A percentile compares a stretch with the other conserved stretches of the same genome.
Evolutionary conservation across 1,140 invertebrate species (phyloP).

Genomic region (Epicauta chinensis): DNA sequence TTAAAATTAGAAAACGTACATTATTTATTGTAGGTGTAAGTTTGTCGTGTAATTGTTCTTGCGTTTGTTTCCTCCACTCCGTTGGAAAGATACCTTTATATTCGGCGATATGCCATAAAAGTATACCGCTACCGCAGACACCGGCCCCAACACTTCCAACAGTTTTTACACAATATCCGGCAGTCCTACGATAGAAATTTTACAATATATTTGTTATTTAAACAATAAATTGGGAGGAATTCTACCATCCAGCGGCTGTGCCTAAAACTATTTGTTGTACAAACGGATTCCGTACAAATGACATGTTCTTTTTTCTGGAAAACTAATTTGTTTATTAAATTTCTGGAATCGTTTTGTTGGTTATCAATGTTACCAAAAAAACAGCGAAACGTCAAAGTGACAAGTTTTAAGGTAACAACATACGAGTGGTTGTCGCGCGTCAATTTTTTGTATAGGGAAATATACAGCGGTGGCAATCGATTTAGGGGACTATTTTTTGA

Average conservation of each 20-base stretch:
- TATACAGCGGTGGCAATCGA: too few relatives aligned
- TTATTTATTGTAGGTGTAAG: conserved; percentile 5
- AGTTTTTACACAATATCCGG: background rate
- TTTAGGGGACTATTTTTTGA: too few relatives aligned
- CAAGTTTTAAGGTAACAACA: too few relatives aligned
- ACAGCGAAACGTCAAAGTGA: too few relatives aligned
- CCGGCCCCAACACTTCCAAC: background rate
- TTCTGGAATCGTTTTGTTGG: background rate
- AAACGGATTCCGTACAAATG: background rate
- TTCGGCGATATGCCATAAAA: conserved; percentile 1
- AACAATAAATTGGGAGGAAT: background rate
- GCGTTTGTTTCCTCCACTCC: background rate
- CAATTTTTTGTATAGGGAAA: too few relatives aligned
- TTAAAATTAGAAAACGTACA: background rate
- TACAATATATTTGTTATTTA: background rate
- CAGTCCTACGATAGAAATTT: background rate
- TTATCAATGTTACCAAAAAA: too few relatives aligned
- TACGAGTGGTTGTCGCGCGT: too few relatives aligned
- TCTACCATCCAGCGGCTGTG: conserved; percentile 2
- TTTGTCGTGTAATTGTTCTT: background rate
- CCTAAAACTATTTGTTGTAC: background rate
- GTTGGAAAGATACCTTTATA: conserved; percentile 2
- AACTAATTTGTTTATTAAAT: background rate
- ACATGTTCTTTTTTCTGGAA: background rate
- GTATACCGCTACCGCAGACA: background rate